Evolutionary conservation across 2,113 vertebrate genomes (phyloP).

Genomic region (Polypterus bichir): DNA sequence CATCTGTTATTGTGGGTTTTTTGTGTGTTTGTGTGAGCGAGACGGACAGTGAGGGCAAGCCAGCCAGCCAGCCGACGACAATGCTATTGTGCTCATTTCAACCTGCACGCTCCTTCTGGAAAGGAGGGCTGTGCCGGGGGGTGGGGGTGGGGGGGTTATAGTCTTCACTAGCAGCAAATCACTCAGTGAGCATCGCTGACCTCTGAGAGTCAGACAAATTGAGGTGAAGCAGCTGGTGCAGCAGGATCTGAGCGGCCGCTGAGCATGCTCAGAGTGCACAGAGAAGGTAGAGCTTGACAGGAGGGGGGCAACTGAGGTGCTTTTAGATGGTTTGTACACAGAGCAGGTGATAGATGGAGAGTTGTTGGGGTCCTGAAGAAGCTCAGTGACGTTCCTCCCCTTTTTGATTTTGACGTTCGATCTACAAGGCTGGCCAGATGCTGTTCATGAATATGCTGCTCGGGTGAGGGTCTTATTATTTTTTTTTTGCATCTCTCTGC

Average conservation of each 20-base stretch:
- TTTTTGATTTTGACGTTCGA: no score
- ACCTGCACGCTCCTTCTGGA: conserved; percentile 18
- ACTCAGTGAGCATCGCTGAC: conserved; percentile 33
- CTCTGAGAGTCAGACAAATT: conserved; percentile 42
- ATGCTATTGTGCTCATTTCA: conserved; percentile 16
- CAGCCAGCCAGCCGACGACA: neutral
- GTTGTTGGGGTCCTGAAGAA: no score
- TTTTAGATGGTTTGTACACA: conserved; percentile 10
- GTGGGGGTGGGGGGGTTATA: neutral
- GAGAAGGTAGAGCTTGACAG: conserved; percentile 5
- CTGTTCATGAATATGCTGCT: conserved; percentile 17
- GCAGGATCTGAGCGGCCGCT: conserved; percentile 26
- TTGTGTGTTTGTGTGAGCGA: neutral
- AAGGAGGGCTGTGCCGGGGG: neutral
- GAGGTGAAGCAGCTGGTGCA: conserved; percentile 39
- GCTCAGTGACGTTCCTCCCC: no score
- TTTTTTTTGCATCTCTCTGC: conserved; percentile 19
- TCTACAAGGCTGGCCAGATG: neutral
- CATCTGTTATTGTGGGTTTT: no score
- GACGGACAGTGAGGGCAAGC: neutral
- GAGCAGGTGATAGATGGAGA: conserved; percentile 20
- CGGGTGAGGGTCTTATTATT: conserved; percentile 22
- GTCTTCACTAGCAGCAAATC: conserved; percentile 30
- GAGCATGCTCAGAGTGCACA: conserved; percentile 37
- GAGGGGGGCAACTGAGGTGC: conserved; percentile 18